Conservation (phyloP, 37 sponge, comb jelly and placozoan genomes). For the Cliona cf. orientalis region DNA sequence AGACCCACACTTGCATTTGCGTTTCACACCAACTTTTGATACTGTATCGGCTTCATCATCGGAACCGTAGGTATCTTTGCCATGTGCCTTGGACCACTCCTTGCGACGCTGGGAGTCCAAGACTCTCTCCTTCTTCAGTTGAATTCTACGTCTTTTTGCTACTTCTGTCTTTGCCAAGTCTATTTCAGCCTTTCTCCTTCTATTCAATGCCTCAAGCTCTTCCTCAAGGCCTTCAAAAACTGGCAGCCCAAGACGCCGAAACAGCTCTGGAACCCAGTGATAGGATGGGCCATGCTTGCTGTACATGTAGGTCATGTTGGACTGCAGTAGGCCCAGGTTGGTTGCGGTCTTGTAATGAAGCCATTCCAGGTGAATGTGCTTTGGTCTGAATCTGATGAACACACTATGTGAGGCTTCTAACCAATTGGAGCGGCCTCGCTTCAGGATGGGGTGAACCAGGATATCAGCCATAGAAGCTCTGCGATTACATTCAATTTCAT, state of each 20-base stretch:
- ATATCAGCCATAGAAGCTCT: background rate
- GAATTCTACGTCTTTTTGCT: background rate
- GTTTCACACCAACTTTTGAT: background rate
- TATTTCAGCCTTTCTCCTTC: background rate
- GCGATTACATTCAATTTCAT: constrained; percentile 35
- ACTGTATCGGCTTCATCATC: background rate
- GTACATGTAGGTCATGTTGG: too few relatives aligned
- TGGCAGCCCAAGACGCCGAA: constrained; percentile 1
- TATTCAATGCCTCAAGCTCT: background rate
- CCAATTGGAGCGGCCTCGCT: constrained; percentile 23
- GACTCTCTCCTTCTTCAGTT: constrained; percentile 1
- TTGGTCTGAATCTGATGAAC: constrained; percentile 19
- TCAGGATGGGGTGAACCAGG: constrained; percentile 17
- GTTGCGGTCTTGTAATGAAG: background rate
- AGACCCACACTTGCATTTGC: constrained; percentile 18
- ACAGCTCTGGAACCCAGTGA: background rate
- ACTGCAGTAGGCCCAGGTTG: constrained; percentile 9
- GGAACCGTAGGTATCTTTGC: background rate
- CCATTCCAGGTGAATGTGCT: constrained; percentile 1
- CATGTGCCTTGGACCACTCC: background rate
- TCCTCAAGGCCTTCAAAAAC: constrained; percentile 20
- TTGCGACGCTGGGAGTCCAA: background rate
- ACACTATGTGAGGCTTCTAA: too few relatives aligned
- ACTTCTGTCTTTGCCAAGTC: background rate
- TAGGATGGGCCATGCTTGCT: background rate